phyloP scores from a whole-genome alignment of 2,797 vertebrate species.

The Pantherophis alleghaniensis region DNA sequence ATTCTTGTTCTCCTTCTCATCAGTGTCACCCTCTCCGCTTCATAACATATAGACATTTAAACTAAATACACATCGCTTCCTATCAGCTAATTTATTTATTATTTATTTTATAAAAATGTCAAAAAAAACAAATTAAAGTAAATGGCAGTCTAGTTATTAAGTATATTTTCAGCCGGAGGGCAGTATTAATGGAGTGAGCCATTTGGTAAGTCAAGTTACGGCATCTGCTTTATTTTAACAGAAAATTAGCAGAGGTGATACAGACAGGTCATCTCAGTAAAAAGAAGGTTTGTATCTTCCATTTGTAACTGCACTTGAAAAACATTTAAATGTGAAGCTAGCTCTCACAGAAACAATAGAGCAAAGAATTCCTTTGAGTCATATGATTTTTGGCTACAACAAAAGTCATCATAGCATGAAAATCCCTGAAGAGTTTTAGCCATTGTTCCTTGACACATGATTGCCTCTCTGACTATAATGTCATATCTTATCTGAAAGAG shows the following conservation, averaged over 20 bases:
- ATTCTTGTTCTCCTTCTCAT: not conserved
- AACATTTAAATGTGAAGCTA: slow-evolving; percentile 1
- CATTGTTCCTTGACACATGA: slow-evolving; percentile 6
- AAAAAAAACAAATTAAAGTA: not conserved
- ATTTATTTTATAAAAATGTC: not conserved
- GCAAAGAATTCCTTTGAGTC: slow-evolving; percentile 29
- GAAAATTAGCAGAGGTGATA: not conserved
- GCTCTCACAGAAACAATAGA: not conserved
- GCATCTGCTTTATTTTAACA: slow-evolving; percentile 3
- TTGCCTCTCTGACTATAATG: not conserved
- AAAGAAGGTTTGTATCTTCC: not conserved
- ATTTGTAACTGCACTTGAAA: slow-evolving; percentile 40
- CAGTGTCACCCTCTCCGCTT: not conserved
- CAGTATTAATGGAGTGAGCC: slow-evolving; percentile 49
- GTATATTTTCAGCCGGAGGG: slow-evolving; percentile 53
- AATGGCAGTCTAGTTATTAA: slow-evolving; percentile 14
- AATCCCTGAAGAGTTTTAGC: slow-evolving; percentile 35
- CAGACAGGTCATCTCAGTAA: not conserved
- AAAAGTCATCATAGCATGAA: slow-evolving; percentile 19
- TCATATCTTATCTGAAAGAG: not conserved
- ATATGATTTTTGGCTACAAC: rapidly evolving
- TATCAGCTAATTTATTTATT: slow-evolving; percentile 23
- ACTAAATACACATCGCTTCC: not conserved
- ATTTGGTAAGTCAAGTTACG: not conserved
- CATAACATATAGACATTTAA: not conserved